Conservation (phyloP, 2,888 invertebrate species). For the Buathra laborator region DNA sequence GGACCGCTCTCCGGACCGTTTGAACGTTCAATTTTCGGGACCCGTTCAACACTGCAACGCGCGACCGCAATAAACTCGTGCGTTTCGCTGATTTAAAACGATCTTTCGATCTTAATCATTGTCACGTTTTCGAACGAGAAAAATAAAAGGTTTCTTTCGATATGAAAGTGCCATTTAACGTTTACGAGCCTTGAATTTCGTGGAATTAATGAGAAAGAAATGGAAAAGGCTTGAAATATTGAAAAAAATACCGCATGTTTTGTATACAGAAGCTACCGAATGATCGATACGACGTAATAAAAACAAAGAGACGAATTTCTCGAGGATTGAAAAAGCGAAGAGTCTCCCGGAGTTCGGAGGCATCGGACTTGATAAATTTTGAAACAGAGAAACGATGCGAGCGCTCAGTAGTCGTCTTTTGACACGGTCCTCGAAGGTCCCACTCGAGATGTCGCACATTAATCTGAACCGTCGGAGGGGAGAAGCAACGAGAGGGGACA, state of each 20-base stretch:
- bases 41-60: background rate
- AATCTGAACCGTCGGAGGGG: slow-evolving; percentile 53
- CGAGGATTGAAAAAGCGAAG: too few relatives aligned
- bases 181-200: background rate
- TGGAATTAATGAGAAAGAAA: background rate
- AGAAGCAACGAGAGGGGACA: background rate
- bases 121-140: background rate
- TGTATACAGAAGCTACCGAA: too few relatives aligned
- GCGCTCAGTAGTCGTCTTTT: slow-evolving; percentile 71
- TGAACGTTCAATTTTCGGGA: background rate
- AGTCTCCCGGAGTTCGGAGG: too few relatives aligned
- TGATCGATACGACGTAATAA: too few relatives aligned
- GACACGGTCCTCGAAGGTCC: slow-evolving; percentile 70
- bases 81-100: slow-evolving; percentile 2
- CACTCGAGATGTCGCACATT: slow-evolving; percentile 60
- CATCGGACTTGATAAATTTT: too few relatives aligned
- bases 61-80: background rate
- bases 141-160: background rate
- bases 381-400: slow-evolving; percentile 20
- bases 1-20: background rate
- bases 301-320: too few relatives aligned
- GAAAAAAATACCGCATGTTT: background rate
- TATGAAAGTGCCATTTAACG: background rate
- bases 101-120: slow-evolving; percentile 1
- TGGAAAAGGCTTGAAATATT: background rate